Evolutionary conservation across 1,140 invertebrate genomes (phyloP), one percentile per base, ranked within the genome.

Genomic region (Drosophila lowei): DNA sequence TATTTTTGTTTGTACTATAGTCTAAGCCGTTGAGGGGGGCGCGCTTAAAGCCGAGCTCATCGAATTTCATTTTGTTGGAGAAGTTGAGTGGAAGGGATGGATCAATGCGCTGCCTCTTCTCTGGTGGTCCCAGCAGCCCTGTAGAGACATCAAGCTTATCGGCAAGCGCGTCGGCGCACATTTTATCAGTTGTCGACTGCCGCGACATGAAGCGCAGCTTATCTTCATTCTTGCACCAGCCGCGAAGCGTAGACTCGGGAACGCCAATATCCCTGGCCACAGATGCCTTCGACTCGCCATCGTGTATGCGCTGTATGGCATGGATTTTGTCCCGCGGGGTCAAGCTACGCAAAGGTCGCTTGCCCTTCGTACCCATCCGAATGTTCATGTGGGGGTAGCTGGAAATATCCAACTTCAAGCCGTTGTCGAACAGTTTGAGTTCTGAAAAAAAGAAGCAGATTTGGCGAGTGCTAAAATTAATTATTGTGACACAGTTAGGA

Each of bases 191-290:
- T 1, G 93, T 93, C 4, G 94, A 95, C 61, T 94, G 94, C 9
- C 94, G 92, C 0, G 94, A 94, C 93, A 95, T 94, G 49, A 94
- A 94, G 1, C 94, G 93, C 1, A 96, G 93, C 78, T 96, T 96
- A 63, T 95, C 94, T 79, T 96, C 95, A 72, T 96, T 95, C 84
- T 97, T 97, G 91, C 96, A 97, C 96, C 96, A 97, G 16, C 96
- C 96, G 0, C 96, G 92, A 1, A 97, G 91, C 0, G 96, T 97
- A 0, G 95, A 96, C 89, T 97, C 96, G 0, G 96, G 96, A 0
- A 97, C 95, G 0, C 95, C 95, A 79, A 96, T 96, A 70, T 96
- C 95, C 0, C 96, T 91, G 0, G 96, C 96, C 0, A 97, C 96
- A 0, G 95, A 95, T 0, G 96, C 96, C 76, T 97, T 96, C 9